A percentile compares a stretch with the other conserved stretches of the same genome.
These are phyloP conservation scores for Platorchestia sp. DNA, from an alignment of 1,140 invertebrate genomes.

Conservation along the genomic window DNA sequence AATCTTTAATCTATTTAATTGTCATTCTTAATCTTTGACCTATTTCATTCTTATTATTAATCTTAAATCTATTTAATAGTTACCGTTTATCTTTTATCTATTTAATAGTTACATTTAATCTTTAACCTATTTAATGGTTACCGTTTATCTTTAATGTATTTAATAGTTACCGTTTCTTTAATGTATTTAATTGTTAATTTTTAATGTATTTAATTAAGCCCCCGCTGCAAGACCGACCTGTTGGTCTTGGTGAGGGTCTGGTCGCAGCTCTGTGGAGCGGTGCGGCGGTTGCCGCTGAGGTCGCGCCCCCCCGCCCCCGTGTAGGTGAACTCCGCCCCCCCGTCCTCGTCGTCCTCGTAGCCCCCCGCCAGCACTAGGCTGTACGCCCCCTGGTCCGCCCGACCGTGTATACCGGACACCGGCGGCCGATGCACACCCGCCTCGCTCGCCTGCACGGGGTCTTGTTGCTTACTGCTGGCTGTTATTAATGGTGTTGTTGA, in stretches of 20 bases:
- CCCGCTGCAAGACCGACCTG: constrained; percentile 72
- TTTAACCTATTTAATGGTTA: too few species aligned
- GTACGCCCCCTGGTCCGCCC: constrained; percentile 84
- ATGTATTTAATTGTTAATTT: too few species aligned
- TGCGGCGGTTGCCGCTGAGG: constrained; percentile 81
- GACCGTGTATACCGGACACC: constrained; percentile 88
- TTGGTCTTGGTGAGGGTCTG: constrained; percentile 85
- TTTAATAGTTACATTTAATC: too few species aligned
- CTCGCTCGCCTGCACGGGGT: constrained; percentile 76
- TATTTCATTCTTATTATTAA: too few species aligned
- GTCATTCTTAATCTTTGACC: too few species aligned
- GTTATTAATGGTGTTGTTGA: too few species aligned
- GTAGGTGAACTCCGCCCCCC: constrained; percentile 87
- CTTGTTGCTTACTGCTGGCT: neutral
- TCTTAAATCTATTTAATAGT: too few species aligned
- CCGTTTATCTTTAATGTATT: too few species aligned
- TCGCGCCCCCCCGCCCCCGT: constrained; percentile 72
- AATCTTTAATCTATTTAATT: too few species aligned
- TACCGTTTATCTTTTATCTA: too few species aligned
- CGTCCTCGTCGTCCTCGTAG: constrained; percentile 89
- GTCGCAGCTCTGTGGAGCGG: constrained; percentile 84
- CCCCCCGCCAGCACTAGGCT: constrained; percentile 88
- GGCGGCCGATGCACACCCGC: constrained; percentile 85
- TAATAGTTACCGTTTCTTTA: too few species aligned
- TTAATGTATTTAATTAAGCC: too few species aligned